These are phyloP conservation scores for Todus mexicanus DNA, from an alignment of 2,797 vertebrate genomes.

Conservation along the genomic window DNA sequence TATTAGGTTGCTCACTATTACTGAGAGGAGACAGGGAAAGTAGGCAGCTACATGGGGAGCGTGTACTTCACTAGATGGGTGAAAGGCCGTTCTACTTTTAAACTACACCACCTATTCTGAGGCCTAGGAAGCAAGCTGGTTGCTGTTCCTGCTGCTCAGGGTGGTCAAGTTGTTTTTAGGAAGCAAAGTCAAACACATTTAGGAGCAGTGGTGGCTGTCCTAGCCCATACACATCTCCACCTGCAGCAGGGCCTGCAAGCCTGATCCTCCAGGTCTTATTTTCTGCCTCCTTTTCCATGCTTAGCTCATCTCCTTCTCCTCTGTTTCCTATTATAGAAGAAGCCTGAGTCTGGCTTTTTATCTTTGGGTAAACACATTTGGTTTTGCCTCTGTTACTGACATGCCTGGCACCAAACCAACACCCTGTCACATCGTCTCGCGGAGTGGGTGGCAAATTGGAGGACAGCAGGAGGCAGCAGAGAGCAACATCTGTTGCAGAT, in stretches of 20 bases:
- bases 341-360: background rate
- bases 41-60: background rate
- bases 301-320: background rate
- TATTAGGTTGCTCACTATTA: background rate
- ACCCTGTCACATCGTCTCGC: background rate
- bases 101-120: background rate
- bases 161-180: background rate
- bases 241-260: background rate
- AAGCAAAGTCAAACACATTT: background rate
- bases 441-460: too few species aligned
- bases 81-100: background rate
- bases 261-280: background rate
- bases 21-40: background rate
- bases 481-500: background rate
- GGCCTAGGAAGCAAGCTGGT: background rate
- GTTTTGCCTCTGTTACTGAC: background rate
- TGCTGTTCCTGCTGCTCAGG: background rate
- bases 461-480: background rate
- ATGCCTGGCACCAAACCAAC: background rate
- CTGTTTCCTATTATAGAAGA: background rate
- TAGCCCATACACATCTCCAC: background rate
- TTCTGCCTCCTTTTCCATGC: background rate
- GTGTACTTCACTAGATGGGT: rapidly evolving
- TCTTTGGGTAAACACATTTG: background rate
- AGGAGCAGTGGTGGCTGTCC: background rate